Conservation (phyloP, 2,797 vertebrate species). For the Anolis apletophallus region DNA sequence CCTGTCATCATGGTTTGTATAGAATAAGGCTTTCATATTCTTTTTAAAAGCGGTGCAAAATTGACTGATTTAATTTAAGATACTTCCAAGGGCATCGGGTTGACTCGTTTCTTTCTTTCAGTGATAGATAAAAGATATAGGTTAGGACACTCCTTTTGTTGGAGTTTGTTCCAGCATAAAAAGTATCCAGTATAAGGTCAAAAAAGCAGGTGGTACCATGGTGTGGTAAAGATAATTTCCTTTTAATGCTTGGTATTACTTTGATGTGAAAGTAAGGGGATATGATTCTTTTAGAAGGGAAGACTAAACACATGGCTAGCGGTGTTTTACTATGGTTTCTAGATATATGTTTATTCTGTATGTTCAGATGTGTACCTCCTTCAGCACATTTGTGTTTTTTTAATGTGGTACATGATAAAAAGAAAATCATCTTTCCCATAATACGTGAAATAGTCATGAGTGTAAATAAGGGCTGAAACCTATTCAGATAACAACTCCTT, state of each 20-base stretch:
- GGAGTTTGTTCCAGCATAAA: background rate
- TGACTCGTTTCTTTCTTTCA: slow-evolving; percentile 32
- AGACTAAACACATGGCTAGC: slow-evolving; percentile 4
- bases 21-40: slow-evolving; percentile 77
- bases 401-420: background rate
- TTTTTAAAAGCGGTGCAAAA: slow-evolving; percentile 68
- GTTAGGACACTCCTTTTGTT: background rate
- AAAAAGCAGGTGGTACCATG: background rate
- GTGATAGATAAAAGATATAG: slow-evolving; percentile 26
- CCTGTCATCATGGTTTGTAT: slow-evolving; percentile 72
- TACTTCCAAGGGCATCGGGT: slow-evolving; percentile 32
- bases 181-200: background rate
- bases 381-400: background rate
- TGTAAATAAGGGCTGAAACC: background rate
- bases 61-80: slow-evolving; percentile 50
- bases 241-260: background rate
- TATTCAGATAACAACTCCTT: background rate
- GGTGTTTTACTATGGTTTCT: background rate
- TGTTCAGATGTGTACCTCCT: background rate
- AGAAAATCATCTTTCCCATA: background rate
- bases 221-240: background rate
- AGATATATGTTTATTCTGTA: background rate
- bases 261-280: background rate
- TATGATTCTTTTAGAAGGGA: background rate
- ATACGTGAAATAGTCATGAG: background rate